Base-by-base conservation (phyloP, 2,113 vertebrate genomes). In the Odobenus rosmarus region DNA sequence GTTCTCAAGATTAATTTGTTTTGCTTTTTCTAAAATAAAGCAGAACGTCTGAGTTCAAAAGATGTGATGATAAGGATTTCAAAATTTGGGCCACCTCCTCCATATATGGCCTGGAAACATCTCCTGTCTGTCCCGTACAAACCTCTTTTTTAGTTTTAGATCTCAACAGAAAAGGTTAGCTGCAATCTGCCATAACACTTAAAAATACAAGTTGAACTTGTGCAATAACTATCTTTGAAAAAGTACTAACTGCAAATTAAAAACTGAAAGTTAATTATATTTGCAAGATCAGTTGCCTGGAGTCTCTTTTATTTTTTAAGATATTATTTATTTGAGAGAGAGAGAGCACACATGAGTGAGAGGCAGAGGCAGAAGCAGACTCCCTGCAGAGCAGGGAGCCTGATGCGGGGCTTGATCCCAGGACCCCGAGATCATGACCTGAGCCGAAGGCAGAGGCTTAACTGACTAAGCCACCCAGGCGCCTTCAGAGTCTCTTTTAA, bases 21-120 rank as follows among this genome's bases (percentile, higher is more conserved):
- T 92, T 95, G 42, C n/a, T 82, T 92, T 95, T 82, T 93, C 81
- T 96, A 94, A 90, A 39, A 51, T 0, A 55, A 55, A 93, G 59
- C 64, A 96, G 79, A 95, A 62, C n/a, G 36, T 46, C 4, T 53
- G 51, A 95, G 31, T 93, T 87, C 74, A 81, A 10, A 77, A 93
- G 82, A 97, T 36, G 16, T 49, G 16, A 62, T 8, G 82, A 71
- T 84, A 39, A 93, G 84, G 36, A 72, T 77, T 85, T 89, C 77
- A 62, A 94, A 82, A 64, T 90, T 7, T 57, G 28, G 80, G n/a
- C 39, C 6, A 39, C 64, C 21, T 59, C 91, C 31, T 87, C 95
- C 36, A 86, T 53, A 59, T 31, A 76, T 10, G 33, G 83, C 59
- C n/a, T 72, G 31, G 59, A 87, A 88, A 85, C 23, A 46, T 28